Conservation (phyloP, 2,113 vertebrate species). For the Crotalus helleri region DNA sequence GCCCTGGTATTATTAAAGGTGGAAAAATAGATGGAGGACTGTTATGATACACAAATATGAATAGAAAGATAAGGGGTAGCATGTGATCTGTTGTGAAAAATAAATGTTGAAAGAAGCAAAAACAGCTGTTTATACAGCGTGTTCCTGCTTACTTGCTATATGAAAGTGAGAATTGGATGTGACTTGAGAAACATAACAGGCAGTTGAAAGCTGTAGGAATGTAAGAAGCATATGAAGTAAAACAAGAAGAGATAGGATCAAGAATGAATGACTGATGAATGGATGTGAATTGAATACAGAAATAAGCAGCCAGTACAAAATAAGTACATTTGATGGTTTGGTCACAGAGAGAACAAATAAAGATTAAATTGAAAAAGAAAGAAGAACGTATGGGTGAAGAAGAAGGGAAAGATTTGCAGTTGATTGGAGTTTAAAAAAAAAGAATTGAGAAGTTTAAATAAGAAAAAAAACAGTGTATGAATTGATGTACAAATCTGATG, state of each 20-base stretch:
- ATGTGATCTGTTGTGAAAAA: background rate
- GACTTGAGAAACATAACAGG: background rate
- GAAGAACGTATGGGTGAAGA: background rate
- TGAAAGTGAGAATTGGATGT: background rate
- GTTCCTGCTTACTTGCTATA: background rate
- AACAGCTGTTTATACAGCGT: background rate
- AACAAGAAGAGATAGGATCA: background rate
- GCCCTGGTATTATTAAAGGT: background rate
- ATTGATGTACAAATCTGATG: background rate
- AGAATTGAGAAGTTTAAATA: background rate
- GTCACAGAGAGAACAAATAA: background rate
- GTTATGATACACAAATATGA: background rate
- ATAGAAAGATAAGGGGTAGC: background rate
- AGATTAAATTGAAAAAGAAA: background rate
- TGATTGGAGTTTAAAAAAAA: background rate
- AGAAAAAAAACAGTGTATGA: background rate
- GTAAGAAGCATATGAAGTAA: background rate
- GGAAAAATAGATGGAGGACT: background rate
- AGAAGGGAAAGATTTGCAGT: background rate
- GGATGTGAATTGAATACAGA: background rate
- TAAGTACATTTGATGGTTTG: background rate
- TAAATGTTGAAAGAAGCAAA: background rate
- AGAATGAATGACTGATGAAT: background rate
- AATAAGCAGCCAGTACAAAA: background rate
- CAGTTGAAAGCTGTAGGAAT: background rate